Evolutionary conservation across 2,888 invertebrate genomes (phyloP).

Genomic region (Coelopa pilipes): DNA sequence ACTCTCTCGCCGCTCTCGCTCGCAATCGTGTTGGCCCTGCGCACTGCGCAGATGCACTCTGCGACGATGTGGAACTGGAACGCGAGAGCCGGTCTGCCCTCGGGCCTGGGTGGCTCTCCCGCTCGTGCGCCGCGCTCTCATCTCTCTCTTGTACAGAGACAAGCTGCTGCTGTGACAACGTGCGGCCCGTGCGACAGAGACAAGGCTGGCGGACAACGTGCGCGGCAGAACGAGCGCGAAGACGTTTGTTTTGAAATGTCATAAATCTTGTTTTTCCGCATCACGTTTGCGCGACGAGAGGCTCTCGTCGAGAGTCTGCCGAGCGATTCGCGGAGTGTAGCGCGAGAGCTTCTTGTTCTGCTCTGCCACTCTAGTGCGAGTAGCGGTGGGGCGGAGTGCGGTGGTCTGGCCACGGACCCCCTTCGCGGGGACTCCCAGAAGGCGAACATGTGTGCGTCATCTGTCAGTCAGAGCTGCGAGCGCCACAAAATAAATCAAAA

Average conservation of each 20-base stretch:
- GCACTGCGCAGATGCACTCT: not conserved
- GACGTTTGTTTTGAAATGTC: conserved; percentile 51
- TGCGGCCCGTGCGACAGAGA: conserved; percentile 2
- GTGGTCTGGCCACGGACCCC: not conserved
- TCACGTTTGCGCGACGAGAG: not conserved
- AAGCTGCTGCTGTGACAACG: conserved; percentile 9
- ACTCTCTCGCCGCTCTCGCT: not conserved
- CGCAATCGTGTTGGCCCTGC: not conserved
- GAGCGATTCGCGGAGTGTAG: not conserved
- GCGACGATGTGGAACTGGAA: conserved; percentile 7
- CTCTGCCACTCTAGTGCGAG: not conserved
- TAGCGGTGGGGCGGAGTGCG: not conserved
- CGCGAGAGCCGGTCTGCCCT: not conserved
- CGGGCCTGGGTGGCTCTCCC: not conserved
- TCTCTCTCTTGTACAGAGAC: not conserved
- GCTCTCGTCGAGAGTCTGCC: too few species aligned
- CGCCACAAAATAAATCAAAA: conserved; percentile 29
- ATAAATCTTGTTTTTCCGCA: conserved; percentile 44
- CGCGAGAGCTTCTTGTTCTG: not conserved
- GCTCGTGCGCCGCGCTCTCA: not conserved
- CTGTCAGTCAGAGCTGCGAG: conserved; percentile 25
- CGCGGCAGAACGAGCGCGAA: conserved; percentile 31
- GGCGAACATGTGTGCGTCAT: conserved; percentile 33
- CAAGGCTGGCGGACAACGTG: not conserved
- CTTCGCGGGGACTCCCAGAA: not conserved